Evolutionary conservation across 2,113 vertebrate genomes (phyloP).

Genomic region (Oenanthe oenanthe): DNA sequence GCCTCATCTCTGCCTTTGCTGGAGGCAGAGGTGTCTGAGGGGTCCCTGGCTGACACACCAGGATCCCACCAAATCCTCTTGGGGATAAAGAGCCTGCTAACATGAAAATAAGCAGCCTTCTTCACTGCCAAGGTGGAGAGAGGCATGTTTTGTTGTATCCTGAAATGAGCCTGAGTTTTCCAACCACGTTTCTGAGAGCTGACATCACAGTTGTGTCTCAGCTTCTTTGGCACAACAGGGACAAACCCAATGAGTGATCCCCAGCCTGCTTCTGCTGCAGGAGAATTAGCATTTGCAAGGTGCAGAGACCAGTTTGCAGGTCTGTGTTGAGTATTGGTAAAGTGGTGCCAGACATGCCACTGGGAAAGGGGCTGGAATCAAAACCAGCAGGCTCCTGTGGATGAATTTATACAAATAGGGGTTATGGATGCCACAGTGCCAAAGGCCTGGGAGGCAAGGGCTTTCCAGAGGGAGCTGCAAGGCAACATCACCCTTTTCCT

Average conservation of each 20-base stretch:
- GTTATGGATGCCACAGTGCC: neutral
- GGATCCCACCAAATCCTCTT: neutral
- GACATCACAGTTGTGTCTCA: fast-evolving
- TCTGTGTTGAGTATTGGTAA: neutral
- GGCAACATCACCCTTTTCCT: neutral
- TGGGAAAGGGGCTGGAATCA: neutral
- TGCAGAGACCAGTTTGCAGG: neutral
- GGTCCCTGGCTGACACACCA: neutral
- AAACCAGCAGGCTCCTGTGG: fast-evolving
- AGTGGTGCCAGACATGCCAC: fast-evolving
- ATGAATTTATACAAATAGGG: neutral
- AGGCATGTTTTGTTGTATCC: neutral
- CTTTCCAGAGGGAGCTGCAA: neutral
- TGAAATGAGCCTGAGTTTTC: neutral
- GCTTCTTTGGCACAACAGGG: neutral
- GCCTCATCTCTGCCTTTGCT: neutral
- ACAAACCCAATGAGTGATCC: neutral
- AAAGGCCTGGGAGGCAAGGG: neutral
- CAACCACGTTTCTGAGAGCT: neutral
- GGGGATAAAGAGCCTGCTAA: neutral
- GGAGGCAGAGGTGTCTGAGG: neutral
- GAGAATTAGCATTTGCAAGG: neutral
- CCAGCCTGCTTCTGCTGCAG: neutral
- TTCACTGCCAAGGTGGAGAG: neutral
- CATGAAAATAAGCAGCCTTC: neutral